Evolutionary conservation across 2,888 invertebrate genomes (phyloP), one percentile per base, ranked within the genome.

Genomic region (Rhimphoctona megacephalus): DNA sequence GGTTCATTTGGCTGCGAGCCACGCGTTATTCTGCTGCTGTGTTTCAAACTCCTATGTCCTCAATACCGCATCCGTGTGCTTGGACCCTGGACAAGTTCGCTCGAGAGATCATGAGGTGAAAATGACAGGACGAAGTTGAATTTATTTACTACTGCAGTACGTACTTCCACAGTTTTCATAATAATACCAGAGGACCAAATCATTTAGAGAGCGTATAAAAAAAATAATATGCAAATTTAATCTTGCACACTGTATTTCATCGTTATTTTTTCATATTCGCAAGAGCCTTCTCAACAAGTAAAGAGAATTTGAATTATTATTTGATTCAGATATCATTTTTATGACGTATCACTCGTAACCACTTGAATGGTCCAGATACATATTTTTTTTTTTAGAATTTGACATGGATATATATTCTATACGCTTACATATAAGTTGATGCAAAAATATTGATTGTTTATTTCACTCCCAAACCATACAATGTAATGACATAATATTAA

Each of bases 1-100:
- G 81, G 81, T 86, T 81, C 52, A 86, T 83, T 86, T 86, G 77
- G 67, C 67, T 49, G 36, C 22, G 46, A 52, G 81, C 81, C 78
- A 78, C 77, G 77, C 61, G 77, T 57, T 46, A 43, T 30, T 54
- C 61, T 14, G 57, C 54, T 54, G 54, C 39, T 22, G 36, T 70
- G 49, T 67, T 77, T 52, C 66, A 61, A 54, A 33, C 46, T 30
- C 69, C 19, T 69, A 19, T 49, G 77, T 83, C 83, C 61, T 66
- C 80, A 39, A 80, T 80, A 8, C 33, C 46, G 39, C 61, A 46
- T 61, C 49, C 66, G 33, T 46, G 57, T 67, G 46, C 64, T 74
- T 6, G 49, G 19, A 61, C 39, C 17, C 61, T 54, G 64, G 36
- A 43, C 39, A 61, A 25, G 74, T 33, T 36, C 54, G 57, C 70